Evolutionary conservation across 2,113 vertebrate genomes (phyloP), one percentile per base, ranked within the genome.

Genomic region (Grammomys surdaster): DNA sequence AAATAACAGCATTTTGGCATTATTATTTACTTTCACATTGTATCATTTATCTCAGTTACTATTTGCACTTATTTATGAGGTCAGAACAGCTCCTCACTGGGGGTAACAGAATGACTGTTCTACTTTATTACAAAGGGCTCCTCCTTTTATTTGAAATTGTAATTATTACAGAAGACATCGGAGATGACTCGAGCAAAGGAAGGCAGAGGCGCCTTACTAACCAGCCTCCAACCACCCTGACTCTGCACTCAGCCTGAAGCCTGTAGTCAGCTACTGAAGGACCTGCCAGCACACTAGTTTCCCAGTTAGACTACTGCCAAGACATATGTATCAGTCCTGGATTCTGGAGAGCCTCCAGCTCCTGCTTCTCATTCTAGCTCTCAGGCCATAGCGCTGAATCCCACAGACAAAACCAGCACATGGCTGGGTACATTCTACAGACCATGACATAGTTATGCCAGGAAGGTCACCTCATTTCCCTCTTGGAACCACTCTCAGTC

Each of bases 241-340:
- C 81, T 94, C 40, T 51, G 78, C 22, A 51, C 46, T 20, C 58
- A 77, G 43, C 70, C 36, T 54, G 16, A 31, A 89, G 75, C 31
- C 89, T 78, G 17, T 36, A 40, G 40, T 69, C 76, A 56, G 82
- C 75, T 26, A 8, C 4, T 5, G 40, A 85, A 92, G 58, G 88
- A 63, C 54, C 76, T 58, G 54, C 77, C 80, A 46, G n/a, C 67
- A n/a, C 26, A 43, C 81, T 28, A n/a, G 85, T 72, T 78, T 96
- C 81, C 90, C 80, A 96, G 81, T 92, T 95, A 94, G 82, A 92
- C 90, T 95, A 96, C 95, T 65, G 36, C 92, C 77, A 88, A 95
- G 94, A 91, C 96, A 93, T 96, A 96, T 94, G 97, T 88, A 89
- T 10, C 90, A 40, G 76, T 46, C 86, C 72, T 95, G 77, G 77